phyloP scores from a whole-genome alignment of 2,888 invertebrate genomes.

The Noctua janthina region DNA sequence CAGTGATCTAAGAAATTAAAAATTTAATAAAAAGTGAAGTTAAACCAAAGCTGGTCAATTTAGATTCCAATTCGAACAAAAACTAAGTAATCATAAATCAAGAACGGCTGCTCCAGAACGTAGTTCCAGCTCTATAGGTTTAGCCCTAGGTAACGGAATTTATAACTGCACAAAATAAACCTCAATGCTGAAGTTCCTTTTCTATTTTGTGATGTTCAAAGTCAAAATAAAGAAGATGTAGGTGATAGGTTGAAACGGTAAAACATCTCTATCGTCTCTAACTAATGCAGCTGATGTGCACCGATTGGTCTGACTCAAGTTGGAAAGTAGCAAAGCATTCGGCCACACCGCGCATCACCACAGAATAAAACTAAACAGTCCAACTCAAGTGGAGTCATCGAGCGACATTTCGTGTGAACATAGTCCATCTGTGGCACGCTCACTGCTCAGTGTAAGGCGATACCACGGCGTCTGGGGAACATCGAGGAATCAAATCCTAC shows the following conservation, averaged over 20 bases:
- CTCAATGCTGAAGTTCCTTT: neutral
- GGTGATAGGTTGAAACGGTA: neutral
- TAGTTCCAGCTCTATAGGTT: neutral
- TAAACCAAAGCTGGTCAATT: constrained; percentile 6
- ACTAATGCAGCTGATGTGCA: constrained; percentile 4
- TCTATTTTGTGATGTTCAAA: neutral
- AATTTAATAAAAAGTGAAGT: constrained; percentile 12
- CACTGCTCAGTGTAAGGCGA: constrained; percentile 82
- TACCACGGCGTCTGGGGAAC: constrained; percentile 86
- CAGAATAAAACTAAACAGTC: constrained; percentile 60
- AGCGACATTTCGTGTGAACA: constrained; percentile 85
- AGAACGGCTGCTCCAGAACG: neutral
- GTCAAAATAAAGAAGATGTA: neutral
- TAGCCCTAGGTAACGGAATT: neutral
- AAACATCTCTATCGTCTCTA: neutral
- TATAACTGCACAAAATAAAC: neutral
- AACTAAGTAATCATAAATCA: neutral
- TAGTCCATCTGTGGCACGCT: constrained; percentile 73
- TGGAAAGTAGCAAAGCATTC: constrained; percentile 52
- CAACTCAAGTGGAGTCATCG: constrained; percentile 72
- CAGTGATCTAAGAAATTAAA: constrained; percentile 50
- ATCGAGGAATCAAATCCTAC: constrained; percentile 83
- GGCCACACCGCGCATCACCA: constrained; percentile 45
- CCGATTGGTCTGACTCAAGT: constrained; percentile 25
- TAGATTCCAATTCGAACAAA: neutral